Evolutionary conservation across 2,888 invertebrate genomes (phyloP), one percentile per base, ranked within the genome.

Genomic region (Linnaemya tessellans): DNA sequence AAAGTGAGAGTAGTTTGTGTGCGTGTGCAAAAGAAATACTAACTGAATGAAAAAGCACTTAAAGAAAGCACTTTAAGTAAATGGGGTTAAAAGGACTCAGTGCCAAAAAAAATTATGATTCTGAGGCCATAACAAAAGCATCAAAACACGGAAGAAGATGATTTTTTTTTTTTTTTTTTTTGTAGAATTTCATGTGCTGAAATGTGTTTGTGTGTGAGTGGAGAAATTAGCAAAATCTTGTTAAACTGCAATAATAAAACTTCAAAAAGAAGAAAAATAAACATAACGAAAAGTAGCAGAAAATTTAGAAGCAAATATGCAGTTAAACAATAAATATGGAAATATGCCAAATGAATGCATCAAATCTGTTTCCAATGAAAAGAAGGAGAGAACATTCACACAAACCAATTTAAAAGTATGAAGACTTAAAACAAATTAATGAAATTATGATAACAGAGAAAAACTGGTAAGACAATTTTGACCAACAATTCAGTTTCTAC

Each of bases 51-150:
- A 84, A 86, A 86, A 78, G 86, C 80, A 84, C 85, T 85, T 85
- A 82, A 85, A 85, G 75, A 82, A 85, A 85, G 79, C 85, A 85
- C 82, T 85, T 85, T 82, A 85, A 85, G 79, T 80, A 85, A 85
- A 85, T 80, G 71, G 79, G 85, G 85, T 82, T 82, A 82, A 85
- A 82, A 85, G 82, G 79, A 85, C 79, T 82, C 25, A 38, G 9
- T 75, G 82, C 79, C 70, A 82, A 85, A 78, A 79, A 58, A 43
- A 38, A 74, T 11, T 54, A 80, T 64, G 18, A 43, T 35, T 60
- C n/a, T 68, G 64, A 51, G 74, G 60, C 80, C 60, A 68, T 54
- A 71, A 58, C 64, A 56, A 73, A 80, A 58, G 25, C 56, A 11
- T 79, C 35, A 51, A 49, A 56, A 54, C 75, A 71, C 15, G 22